Conservation (phyloP, 2,113 vertebrate genomes). For the Alligator sinensis region DNA sequence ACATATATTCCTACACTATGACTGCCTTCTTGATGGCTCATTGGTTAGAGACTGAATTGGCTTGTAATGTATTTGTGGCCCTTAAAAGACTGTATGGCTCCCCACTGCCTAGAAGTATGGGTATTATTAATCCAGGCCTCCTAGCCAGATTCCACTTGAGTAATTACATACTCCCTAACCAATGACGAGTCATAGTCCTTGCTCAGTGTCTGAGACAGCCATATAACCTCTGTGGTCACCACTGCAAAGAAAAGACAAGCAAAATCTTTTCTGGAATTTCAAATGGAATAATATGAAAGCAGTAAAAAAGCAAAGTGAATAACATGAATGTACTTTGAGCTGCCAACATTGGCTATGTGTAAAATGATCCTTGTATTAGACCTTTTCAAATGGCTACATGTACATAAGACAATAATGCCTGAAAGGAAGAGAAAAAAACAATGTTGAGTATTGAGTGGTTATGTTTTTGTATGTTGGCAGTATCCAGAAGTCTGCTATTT, state of each 20-base stretch:
- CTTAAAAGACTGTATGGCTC: not conserved
- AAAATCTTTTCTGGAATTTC: not conserved
- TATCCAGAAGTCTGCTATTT: not conserved
- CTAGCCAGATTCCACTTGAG: slow-evolving; percentile 21
- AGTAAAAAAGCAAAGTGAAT: not conserved
- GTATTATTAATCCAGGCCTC: slow-evolving; percentile 18
- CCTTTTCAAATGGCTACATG: not conserved
- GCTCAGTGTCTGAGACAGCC: not conserved
- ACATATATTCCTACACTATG: not conserved
- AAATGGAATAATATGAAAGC: not conserved
- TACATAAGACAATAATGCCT: not conserved
- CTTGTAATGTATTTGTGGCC: not conserved
- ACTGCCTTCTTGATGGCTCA: not conserved
- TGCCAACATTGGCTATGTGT: not conserved
- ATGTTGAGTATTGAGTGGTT: accelerated
- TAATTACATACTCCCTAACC: not conserved
- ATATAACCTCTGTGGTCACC: not conserved
- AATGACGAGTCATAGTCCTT: not conserved
- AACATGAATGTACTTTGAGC: not conserved
- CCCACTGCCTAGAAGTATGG: slow-evolving; percentile 5
- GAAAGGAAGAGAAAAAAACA: not conserved
- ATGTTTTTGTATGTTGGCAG: not conserved
- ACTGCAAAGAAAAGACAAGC: not conserved
- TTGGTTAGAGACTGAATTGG: not conserved
- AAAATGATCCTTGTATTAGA: not conserved